Base-by-base conservation (phyloP, 2,888 invertebrate species). In the Mongoloraphidia duomilia region DNA sequence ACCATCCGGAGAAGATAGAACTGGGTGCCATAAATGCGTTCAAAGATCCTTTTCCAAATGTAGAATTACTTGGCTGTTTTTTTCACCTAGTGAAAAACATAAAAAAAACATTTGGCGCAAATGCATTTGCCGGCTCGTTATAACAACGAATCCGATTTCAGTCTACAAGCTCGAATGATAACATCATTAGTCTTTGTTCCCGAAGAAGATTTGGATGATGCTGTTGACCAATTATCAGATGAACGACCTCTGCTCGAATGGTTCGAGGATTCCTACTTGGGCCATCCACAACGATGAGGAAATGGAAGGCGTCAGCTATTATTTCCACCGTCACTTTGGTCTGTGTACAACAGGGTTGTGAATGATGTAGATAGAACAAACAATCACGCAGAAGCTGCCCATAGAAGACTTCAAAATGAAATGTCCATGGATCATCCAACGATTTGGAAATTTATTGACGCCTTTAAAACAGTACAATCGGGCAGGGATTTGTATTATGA, bases 41-140 rank as follows among this genome's bases (percentile, higher is more conserved):
- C n/a, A n/a, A 47, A 47, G 13, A 17, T 46, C n/a, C 33, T 47
- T 47, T 33, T 47, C 42, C 47, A 46, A 46, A 44, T 46, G 45
- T n/a, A 14, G 4, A 44, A 46, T 12, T 47, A n/a, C 11, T 45
- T 14, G 46, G 47, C 45, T 47, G 46, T 14, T 47, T 47, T 47
- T 47, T 46, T 33, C 47, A 50, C 34, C 39, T 51, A 10, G 41
- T 46, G 14, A 49, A 50, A 52, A 52, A 47, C 40, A n/a, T 50
- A n/a, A 34, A 50, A 34, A 34, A 50, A 52, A 34, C 50, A 50
- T 34, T 38, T 52, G 36, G 43, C 12, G 5, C 13, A 41, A 17
- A 33, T 42, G 38, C 38, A 51, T 37, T 35, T 51, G 39, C 36
- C 49, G 37, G 12, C 14, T 12, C 41, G 17, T 8, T 49, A 50